These are phyloP conservation scores for Andrena dorsata DNA, from an alignment of 2,888 invertebrate species.

Conservation along the genomic window DNA sequence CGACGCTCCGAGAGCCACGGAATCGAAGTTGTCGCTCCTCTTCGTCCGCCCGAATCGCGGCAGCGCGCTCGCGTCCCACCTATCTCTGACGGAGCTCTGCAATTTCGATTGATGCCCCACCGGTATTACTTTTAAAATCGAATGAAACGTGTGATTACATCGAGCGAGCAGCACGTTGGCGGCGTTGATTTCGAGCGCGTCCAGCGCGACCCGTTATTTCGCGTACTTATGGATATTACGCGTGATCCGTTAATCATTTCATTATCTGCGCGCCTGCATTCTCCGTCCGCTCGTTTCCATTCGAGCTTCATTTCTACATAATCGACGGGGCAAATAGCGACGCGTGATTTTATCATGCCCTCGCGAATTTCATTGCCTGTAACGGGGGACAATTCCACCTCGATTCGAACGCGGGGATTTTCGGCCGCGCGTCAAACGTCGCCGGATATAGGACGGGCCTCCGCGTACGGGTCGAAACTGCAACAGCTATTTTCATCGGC, in stretches of 20 bases:
- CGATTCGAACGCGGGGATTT: not conserved
- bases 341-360: conserved; percentile 21
- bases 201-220: not conserved
- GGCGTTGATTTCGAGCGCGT: no score
- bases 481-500: conserved; percentile 1
- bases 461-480: not conserved
- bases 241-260: conserved; percentile 48
- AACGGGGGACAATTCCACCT: not conserved
- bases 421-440: not conserved
- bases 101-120: conserved; percentile 26
- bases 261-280: conserved; percentile 10
- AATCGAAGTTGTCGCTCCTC: not conserved
- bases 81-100: not conserved
- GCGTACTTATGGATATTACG: conserved; percentile 38
- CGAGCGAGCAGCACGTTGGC: not conserved
- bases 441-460: not conserved
- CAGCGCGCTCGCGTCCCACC: no score
- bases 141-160: conserved; percentile 35
- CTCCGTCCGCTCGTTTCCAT: not conserved
- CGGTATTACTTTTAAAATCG: conserved; percentile 21
- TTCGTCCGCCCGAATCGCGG: not conserved
- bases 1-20: conserved; percentile 10
- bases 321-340: conserved; percentile 21
- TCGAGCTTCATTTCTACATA: not conserved
- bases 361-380: conserved; percentile 12